Percentiles rank a stretch among this genome's conserved stretches.
Conservation (phyloP, 1,140 invertebrate genomes). For the Vanessa tameamea region DNA sequence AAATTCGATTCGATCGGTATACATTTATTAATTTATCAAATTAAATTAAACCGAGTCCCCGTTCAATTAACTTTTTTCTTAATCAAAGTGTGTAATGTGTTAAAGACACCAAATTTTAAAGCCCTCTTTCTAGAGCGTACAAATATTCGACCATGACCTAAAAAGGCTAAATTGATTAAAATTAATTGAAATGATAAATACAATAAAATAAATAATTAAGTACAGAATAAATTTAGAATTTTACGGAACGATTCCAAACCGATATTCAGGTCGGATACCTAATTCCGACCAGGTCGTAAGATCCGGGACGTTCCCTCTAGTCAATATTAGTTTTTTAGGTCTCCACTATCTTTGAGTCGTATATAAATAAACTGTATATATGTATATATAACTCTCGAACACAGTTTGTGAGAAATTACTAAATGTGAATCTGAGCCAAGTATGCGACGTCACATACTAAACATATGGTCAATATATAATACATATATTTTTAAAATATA, state of each 20-base stretch:
- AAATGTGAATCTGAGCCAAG: conserved; percentile 16
- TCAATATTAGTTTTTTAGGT: conserved; percentile 16
- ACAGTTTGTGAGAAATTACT: conserved; percentile 13
- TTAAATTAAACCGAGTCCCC: too few species aligned
- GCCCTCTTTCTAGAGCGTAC: too few species aligned
- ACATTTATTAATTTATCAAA: too few species aligned
- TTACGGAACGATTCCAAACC: not conserved
- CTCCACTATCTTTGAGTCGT: conserved; percentile 1
- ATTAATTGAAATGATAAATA: not conserved
- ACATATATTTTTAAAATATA: not conserved
- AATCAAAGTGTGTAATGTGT: too few species aligned
- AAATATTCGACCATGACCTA: too few species aligned
- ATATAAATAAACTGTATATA: not conserved
- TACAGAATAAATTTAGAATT: not conserved
- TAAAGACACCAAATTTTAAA: too few species aligned
- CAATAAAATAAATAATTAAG: not conserved
- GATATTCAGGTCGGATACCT: not conserved
- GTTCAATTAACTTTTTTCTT: too few species aligned
- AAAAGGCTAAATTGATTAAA: not conserved
- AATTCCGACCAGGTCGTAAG: not conserved
- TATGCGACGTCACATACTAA: not conserved
- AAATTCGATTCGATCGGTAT: too few species aligned
- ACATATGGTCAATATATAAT: not conserved
- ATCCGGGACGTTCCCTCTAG: conserved; percentile 3
- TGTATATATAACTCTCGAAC: conserved; percentile 9